Evolutionary conservation across 2,797 vertebrate species (phyloP), one percentile per base, ranked within the genome.

Genomic region (Tadarida brasiliensis): DNA sequence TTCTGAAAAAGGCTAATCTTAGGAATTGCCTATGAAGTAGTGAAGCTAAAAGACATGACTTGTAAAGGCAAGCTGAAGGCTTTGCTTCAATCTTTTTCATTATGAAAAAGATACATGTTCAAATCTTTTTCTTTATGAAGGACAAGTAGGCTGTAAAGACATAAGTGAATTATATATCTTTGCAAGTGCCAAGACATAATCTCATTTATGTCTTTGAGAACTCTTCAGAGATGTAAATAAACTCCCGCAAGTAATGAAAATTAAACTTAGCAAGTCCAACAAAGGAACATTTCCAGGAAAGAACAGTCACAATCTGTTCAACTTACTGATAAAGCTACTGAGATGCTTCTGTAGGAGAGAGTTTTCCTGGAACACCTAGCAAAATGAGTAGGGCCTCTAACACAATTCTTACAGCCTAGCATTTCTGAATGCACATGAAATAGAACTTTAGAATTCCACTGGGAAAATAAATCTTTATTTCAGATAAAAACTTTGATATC

Each of bases 211-310:
- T 94, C 51, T 85, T 11, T 68, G 81, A 93, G 59, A 94, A 94
- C 15, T 87, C 44, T 57, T 87, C 51, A 91, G 59, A 65, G 39
- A 71, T 11, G 65, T 63, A 70, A 94, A 67, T 70, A 91, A 95
- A 91, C 76, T 87, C 3, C 65, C 49, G n/a, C 26, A 49, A 89
- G 16, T 54, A 95, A 94, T 20, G n/a, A 87, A 90, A 94, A 71
- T 81, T 67, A 80, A 92, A 56, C 35, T 51, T 93, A 93, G 86
- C n/a, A 35, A 82, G 77, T 81, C 33, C 81, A 94, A 96, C 80
- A 77, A 39, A 89, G n/a, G 80, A 88, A 83, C 28, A 80, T 19
- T 91, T 88, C 19, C 30, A 84, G 80, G 65, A 90, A 17, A 39
- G 28, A 89, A 44, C 5, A 65, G 57, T 73, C 28, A 82, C 12